Conservation (phyloP, 37 sponge, comb jelly and placozoan genomes). For the Aplysina aerophoba region DNA sequence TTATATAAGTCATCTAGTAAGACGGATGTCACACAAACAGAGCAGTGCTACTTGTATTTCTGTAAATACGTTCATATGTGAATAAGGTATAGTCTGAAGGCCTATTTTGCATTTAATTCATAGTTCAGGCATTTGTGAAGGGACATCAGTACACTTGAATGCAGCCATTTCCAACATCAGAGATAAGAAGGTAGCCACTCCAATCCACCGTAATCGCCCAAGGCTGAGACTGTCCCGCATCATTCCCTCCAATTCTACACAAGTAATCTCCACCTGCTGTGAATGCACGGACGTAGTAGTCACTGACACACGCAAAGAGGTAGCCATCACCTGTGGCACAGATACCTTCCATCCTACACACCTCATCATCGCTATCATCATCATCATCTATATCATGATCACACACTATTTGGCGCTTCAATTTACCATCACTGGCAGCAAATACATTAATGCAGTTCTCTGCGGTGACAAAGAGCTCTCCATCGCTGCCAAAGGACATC, state of each 20-base stretch:
- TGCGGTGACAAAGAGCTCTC: not conserved
- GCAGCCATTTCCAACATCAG: not conserved
- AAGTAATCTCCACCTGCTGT: not conserved
- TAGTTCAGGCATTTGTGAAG: too few species aligned
- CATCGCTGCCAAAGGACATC: constrained; percentile 9
- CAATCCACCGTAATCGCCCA: not conserved
- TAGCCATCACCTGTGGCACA: constrained; percentile 27
- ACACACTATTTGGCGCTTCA: not conserved
- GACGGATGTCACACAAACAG: too few species aligned
- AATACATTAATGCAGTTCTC: not conserved
- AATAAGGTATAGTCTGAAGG: too few species aligned
- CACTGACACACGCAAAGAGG: not conserved
- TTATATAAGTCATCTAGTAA: too few species aligned
- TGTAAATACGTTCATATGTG: too few species aligned
- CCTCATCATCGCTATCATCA: too few species aligned
- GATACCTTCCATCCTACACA: constrained; percentile 16
- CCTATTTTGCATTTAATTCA: too few species aligned
- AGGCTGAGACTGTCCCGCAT: not conserved
- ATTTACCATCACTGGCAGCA: not conserved
- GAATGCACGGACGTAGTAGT: not conserved
- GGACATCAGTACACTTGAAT: not conserved
- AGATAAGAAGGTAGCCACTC: not conserved
- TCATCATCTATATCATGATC: not conserved
- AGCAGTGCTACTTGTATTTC: too few species aligned
- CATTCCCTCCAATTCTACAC: not conserved